Evolutionary conservation across 2,888 invertebrate species (phyloP), one percentile per base, ranked within the genome.

Genomic region (Sesia bembeciformis): DNA sequence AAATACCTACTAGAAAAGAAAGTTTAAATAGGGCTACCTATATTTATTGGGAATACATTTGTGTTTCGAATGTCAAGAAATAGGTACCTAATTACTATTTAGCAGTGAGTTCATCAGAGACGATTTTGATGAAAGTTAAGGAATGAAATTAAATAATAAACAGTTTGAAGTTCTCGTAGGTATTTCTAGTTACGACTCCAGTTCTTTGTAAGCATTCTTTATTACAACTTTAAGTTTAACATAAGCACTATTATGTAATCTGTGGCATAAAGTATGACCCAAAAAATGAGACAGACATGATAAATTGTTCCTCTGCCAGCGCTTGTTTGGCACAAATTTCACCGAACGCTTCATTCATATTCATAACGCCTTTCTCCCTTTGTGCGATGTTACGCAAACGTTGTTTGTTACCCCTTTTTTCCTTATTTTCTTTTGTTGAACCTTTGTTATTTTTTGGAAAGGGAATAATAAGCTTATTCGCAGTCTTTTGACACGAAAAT

Each of bases 261-360:
- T 23, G 23, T 23, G 23, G 23, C 2, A 23, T 23, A 23, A 23
- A 23, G 23, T 23, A 23, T 23, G 23, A 23, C 4, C 65, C 58
- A 54, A 58, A 64, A 63, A 66, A 68, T 65, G 67, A 57, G 40
- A 58, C 55, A 58, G 57, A 65, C 60, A 65, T 63, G 63, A 63
- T 56, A 41, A 69, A 64, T 63, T 57, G 64, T 23, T 65, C 58
- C 60, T 61, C 62, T 59, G 49, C 54, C 64, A 61, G 68, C 69
- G 68, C 72, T 67, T 70, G 56, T 56, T 74, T 23, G 23, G 23
- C 23, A 23, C 78, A 74, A 84, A 83, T 84, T 86, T 83, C 76
- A 65, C 73, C 69, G 78, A 83, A 78, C 73, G 78, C 68, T 65
- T 77, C 75, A 85, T 89, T 87, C 84, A 84, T 85, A 89, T 89